Evolutionary conservation across 2,113 vertebrate species (phyloP), one percentile per base, ranked within the genome.

Genomic region (Brachyistius frenatus): DNA sequence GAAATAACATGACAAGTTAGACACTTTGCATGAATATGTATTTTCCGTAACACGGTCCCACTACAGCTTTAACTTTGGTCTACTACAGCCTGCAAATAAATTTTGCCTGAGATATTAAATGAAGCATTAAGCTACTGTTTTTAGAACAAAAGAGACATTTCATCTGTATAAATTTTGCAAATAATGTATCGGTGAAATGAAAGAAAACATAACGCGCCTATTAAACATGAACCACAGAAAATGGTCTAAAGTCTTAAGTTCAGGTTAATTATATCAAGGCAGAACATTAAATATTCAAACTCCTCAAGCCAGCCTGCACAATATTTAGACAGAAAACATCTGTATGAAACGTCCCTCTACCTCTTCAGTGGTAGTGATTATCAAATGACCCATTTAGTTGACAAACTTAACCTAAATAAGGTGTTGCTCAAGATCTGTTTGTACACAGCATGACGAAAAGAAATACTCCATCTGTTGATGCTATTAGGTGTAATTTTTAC

Each of bases 391-490:
- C 86, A 89, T 93, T 87, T 88, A 65, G 56, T 72, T 85, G 80
- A 89, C 83, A 88, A 91, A 86, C 84, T 64, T 83, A 83, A 91
- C 91, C 89, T 87, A 89, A 93, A 91, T 87, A 90, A 91, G 88
- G 87, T 90, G 78, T 87, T 83, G 83, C 85, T 87, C 80, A 88
- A 87, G 86, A 90, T 88, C 83, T 89, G 87, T 90, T 90, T 89
- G 82, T 86, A 83, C 88, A 81, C 89, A 89, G 89, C 76, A 53
- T 79, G 87, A 78, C 66, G 81, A 85, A 96, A 96, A 95, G 95
- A 96, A 96, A 95, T 94, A 95, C 96, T 96, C 96, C 97, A 97
- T 97, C 97, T 97, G 97, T 96, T 95, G 95, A 96, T 94, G 96
- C 96, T 94, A 94, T 96, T 96, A 92, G 93, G 96, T 96, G 96